Base-by-base conservation (phyloP, 1,140 invertebrate genomes). In the Drosophila truncata region DNA sequence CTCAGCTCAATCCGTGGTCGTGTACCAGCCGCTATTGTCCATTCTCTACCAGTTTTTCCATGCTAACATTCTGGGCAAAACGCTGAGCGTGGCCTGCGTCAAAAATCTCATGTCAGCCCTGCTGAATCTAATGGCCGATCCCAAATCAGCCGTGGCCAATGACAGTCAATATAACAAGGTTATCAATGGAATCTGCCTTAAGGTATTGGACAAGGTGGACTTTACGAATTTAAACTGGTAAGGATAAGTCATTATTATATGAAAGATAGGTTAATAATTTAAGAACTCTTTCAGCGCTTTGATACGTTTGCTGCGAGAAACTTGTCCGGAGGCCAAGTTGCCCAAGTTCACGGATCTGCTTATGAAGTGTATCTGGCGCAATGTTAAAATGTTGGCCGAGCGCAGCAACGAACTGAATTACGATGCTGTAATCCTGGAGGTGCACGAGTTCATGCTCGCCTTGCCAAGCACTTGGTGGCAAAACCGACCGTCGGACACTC, bases 291-390 rank as follows among this genome's bases (percentile, higher is more conserved):
- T 18, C 82, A 97, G 96, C 92, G 96, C 96, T 42, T 92, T 97
- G 33, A 95, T 97, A 27, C 95, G 96, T 82, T 92, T 97, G 37
- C 92, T 98, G 25, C 95, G 96, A 71, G 96, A 97, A 50, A 95
- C 95, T 79, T 95, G 97, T 7, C 94, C 94, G 14, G 95, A 94
- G n/a, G 95, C 93, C 80, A 93, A 93, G 55, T 91, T 94, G 16
- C 93, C 94, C 0, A 96, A 97, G 77, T 97, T 96, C 69, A 94
- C 95, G 25, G 97, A 97, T 78, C 91, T 98, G n/a, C 95, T 97
- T 4, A 97, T 97, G 96, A 98, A 98, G 93, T 97, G 97, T 91
- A 94, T 97, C 39, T 98, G 97, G 97, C 96, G 97, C 84, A 95
- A 97, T 72, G 95, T 97, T 5, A 96, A 96, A 88, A 94, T 92